Percentiles rank a stretch among this genome's conserved stretches.
phyloP scores from a whole-genome alignment of 2,113 vertebrate genomes.

The cattle (Bos taurus) region DNA sequence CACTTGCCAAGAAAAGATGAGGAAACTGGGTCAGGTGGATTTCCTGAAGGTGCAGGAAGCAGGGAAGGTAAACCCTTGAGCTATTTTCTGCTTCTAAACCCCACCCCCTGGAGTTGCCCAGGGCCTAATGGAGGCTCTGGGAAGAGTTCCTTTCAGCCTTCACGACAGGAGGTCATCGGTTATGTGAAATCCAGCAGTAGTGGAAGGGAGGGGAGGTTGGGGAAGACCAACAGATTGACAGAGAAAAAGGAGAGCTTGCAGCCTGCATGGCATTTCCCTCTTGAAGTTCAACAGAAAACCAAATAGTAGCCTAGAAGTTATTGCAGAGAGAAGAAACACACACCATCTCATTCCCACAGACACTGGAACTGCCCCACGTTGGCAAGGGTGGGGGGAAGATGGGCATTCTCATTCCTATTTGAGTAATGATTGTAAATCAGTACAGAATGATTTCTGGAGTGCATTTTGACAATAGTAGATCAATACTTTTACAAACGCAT shows the following conservation, averaged over 20 bases:
- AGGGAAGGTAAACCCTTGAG: background rate
- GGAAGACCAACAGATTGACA: background rate
- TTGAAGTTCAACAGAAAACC: slow-evolving; percentile 22
- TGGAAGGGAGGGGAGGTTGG: background rate
- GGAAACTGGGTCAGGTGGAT: slow-evolving; percentile 10
- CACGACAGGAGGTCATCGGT: background rate
- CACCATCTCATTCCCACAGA: background rate
- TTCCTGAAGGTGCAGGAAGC: slow-evolving; percentile 47
- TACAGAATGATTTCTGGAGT: background rate
- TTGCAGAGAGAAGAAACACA: background rate
- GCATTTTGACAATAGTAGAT: background rate
- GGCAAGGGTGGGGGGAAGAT: background rate
- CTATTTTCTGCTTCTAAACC: slow-evolving; percentile 29
- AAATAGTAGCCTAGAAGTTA: background rate
- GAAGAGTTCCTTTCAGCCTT: background rate
- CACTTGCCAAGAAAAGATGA: slow-evolving; percentile 47
- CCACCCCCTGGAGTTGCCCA: background rate
- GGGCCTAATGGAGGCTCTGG: background rate
- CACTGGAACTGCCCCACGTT: background rate
- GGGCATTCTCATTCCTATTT: background rate
- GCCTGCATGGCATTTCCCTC: background rate
- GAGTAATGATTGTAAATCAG: background rate
- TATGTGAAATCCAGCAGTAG: background rate
- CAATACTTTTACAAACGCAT: background rate
- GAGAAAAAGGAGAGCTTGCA: background rate